A percentile compares a stretch with the other conserved stretches of the same genome.
Evolutionary conservation across 1,140 invertebrate genomes (phyloP).

Genomic region (Microplitis demolitor): DNA sequence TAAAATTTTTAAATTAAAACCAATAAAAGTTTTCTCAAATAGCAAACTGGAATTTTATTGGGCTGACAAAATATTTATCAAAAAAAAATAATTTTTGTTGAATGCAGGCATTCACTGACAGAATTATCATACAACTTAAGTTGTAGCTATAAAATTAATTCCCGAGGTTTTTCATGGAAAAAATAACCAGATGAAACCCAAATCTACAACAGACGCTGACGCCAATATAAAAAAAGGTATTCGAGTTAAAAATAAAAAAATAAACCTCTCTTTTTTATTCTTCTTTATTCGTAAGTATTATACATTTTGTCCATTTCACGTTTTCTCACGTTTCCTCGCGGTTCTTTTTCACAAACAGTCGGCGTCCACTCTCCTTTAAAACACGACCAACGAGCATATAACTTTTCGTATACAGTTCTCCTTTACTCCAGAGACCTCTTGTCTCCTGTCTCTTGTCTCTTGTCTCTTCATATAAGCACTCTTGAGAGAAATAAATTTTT

Average conservation of each 20-base stretch:
- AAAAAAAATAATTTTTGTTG: neutral
- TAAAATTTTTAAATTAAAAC: too few relatives aligned
- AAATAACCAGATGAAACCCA: slow-evolving; percentile 27
- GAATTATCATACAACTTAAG: slow-evolving; percentile 13
- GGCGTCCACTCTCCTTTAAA: neutral
- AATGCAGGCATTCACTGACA: neutral
- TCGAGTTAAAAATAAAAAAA: neutral
- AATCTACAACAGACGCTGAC: slow-evolving; percentile 16
- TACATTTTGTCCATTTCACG: slow-evolving; percentile 1
- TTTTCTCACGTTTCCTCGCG: slow-evolving; percentile 23
- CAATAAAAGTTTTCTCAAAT: too few relatives aligned
- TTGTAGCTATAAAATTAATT: slow-evolving; percentile 29
- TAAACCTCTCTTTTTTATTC: neutral
- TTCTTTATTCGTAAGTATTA: neutral
- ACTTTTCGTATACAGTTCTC: neutral
- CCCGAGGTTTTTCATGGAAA: slow-evolving; percentile 27
- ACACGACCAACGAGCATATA: neutral
- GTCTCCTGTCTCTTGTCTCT: too few relatives aligned
- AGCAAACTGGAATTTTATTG: neutral
- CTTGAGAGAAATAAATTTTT: too few relatives aligned
- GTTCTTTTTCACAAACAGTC: neutral
- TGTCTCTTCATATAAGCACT: too few relatives aligned
- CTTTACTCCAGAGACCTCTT: neutral
- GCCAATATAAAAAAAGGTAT: slow-evolving; percentile 6
- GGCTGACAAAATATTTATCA: neutral